Conservation (phyloP, 2,797 vertebrate species). For the Myripristis murdjan region DNA sequence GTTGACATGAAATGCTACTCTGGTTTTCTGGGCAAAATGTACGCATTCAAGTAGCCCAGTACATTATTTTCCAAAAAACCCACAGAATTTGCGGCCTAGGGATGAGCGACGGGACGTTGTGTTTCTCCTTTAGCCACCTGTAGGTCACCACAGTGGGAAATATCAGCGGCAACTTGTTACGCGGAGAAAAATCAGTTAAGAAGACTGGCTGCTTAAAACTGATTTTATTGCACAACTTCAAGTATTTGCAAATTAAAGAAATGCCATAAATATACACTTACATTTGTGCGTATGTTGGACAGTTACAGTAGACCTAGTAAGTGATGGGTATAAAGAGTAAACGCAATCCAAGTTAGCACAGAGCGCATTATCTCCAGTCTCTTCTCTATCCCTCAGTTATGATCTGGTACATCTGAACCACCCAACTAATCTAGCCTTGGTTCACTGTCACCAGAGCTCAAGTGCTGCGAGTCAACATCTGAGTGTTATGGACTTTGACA, state of each 20-base stretch:
- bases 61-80: neutral
- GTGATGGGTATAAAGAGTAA: constrained; percentile 25
- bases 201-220: constrained; percentile 17
- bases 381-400: neutral
- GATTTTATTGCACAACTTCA: constrained; percentile 76
- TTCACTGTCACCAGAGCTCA: neutral
- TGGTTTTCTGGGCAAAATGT: too few species aligned
- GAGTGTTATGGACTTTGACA: too few species aligned
- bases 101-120: too few species aligned
- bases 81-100: too few species aligned
- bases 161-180: neutral
- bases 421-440: constrained; percentile 7
- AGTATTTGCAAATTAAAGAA: constrained; percentile 43
- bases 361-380: constrained; percentile 12
- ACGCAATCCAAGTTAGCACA: constrained; percentile 25
- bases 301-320: constrained; percentile 64
- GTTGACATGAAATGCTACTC: too few species aligned
- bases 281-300: constrained; percentile 66
- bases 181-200: neutral
- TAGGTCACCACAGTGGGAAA: too few species aligned
- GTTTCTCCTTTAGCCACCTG: too few species aligned
- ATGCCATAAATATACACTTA: constrained; percentile 33
- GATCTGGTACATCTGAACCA: constrained; percentile 33
- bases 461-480: neutral
- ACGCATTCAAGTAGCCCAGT: too few species aligned